Conservation (phyloP, 2,888 invertebrate genomes). For the Brachyptera putata region DNA sequence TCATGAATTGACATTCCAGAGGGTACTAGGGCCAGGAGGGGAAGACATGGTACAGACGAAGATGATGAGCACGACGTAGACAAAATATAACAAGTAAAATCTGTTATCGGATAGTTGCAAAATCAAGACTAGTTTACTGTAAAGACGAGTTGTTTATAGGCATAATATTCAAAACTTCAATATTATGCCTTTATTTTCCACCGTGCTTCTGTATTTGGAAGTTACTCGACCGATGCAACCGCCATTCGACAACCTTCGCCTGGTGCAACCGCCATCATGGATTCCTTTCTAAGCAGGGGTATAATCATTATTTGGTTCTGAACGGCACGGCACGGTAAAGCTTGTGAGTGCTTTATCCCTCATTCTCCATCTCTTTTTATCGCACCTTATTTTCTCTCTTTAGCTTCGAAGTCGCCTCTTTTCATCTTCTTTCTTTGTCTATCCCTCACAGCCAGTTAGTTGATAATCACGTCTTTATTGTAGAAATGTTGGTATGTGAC, state of each 20-base stretch:
- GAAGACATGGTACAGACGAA: too few relatives aligned
- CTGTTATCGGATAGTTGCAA: not conserved
- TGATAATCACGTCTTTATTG: constrained; percentile 3
- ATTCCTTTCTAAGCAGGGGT: not conserved
- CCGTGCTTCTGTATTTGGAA: constrained; percentile 29
- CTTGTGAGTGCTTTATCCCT: not conserved
- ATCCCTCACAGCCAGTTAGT: not conserved
- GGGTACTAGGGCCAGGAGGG: not conserved
- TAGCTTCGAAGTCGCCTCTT: not conserved
- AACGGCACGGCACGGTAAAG: not conserved
- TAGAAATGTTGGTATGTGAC: constrained; percentile 3
- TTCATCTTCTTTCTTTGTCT: not conserved
- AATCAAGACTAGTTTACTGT: not conserved
- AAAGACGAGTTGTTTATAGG: constrained; percentile 26
- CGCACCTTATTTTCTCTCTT: not conserved
- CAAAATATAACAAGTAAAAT: not conserved
- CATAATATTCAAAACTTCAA: constrained; percentile 31
- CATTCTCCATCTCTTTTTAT: not conserved
- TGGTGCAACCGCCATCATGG: constrained; percentile 25
- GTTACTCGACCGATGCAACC: constrained; percentile 28
- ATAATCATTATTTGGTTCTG: not conserved
- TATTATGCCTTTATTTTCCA: constrained; percentile 30
- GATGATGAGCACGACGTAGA: not conserved
- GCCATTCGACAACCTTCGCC: constrained; percentile 17
- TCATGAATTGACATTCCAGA: not conserved